Evolutionary conservation across 1,140 invertebrate genomes (phyloP).

Genomic region (Stenopsyche tienmushanensis): DNA sequence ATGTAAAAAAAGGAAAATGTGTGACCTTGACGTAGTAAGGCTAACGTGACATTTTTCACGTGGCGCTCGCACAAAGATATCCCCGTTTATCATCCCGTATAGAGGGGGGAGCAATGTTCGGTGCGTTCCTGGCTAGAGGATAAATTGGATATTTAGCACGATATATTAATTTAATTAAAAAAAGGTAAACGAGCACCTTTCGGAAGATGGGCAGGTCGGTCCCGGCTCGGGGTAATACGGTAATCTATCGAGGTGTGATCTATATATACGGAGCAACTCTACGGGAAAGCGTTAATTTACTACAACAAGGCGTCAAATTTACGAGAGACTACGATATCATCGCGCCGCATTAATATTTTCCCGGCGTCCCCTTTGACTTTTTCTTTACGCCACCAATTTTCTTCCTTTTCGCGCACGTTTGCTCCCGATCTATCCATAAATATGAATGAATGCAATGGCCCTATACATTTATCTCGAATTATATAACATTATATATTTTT

Average conservation of each 20-base stretch:
- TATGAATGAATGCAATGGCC: constrained; percentile 20
- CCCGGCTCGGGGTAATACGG: constrained; percentile 13
- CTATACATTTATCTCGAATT: too few species aligned
- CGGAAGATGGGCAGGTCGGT: background rate
- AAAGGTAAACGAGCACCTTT: constrained; percentile 3
- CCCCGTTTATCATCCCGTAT: too few species aligned
- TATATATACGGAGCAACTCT: constrained; percentile 4
- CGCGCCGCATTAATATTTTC: constrained; percentile 36
- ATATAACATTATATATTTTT: background rate
- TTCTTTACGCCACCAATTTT: constrained; percentile 10
- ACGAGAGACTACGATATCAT: constrained; percentile 37
- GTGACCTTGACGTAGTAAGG: too few species aligned
- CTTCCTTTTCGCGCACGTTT: constrained; percentile 20
- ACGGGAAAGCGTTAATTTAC: constrained; percentile 34
- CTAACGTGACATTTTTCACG: too few species aligned
- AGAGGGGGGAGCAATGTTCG: too few species aligned
- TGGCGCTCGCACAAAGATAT: too few species aligned
- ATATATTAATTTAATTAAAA: too few species aligned
- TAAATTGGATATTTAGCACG: too few species aligned
- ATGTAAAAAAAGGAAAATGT: too few species aligned
- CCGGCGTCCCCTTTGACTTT: constrained; percentile 20
- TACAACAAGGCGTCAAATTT: constrained; percentile 39
- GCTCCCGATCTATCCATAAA: constrained; percentile 17
- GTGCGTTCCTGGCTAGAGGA: too few species aligned
- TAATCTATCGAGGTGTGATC: constrained; percentile 36